Evolutionary conservation across 2,888 invertebrate genomes (phyloP).

Genomic region (Micoletzkya japonica): DNA sequence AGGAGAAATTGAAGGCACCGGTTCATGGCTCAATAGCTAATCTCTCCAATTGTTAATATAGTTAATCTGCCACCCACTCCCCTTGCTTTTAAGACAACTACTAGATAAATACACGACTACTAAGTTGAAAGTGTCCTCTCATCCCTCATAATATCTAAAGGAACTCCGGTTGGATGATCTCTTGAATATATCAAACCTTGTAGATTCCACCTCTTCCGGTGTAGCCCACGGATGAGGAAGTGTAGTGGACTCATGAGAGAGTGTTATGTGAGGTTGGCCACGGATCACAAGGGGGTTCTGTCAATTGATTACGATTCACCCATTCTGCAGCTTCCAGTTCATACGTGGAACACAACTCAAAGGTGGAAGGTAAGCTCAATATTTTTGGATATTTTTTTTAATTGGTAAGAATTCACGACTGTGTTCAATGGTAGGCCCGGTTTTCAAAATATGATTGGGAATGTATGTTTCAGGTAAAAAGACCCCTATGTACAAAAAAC

Average conservation of each 20-base stretch:
- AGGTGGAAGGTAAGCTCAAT: no score
- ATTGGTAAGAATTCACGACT: no score
- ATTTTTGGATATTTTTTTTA: no score
- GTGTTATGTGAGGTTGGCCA: conserved; percentile 56
- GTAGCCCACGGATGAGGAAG: conserved; percentile 38
- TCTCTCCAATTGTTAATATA: neutral
- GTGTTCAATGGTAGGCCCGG: no score
- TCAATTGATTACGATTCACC: no score
- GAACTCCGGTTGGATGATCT: neutral
- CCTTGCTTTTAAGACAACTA: neutral
- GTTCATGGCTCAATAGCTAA: conserved; percentile 36
- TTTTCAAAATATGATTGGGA: no score
- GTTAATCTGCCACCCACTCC: neutral
- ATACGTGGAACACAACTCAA: no score
- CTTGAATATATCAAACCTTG: conserved; percentile 33
- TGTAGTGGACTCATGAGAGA: no score
- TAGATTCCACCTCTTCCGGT: conserved; percentile 40
- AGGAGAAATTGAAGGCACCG: conserved; percentile 52
- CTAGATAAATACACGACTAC: neutral
- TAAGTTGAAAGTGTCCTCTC: neutral
- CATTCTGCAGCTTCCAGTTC: no score
- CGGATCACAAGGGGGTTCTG: conserved; percentile 53
- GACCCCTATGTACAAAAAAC: neutral
- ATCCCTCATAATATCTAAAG: neutral
- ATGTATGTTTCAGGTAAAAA: neutral